Conservation (phyloP, 2,113 vertebrate species). For the Castor canadensis region DNA sequence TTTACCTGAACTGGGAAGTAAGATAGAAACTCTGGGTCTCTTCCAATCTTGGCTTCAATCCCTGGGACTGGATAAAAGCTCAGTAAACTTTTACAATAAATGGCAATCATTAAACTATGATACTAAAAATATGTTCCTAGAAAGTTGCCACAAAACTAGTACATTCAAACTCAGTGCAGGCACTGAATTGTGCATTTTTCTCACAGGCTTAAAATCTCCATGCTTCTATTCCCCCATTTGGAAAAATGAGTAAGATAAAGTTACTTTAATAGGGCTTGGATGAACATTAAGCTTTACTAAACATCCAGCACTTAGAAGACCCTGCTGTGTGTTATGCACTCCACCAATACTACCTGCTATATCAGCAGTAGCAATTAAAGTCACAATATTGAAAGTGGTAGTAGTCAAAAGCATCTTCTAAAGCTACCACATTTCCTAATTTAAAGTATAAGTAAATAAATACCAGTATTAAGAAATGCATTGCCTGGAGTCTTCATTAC, state of each 20-base stretch:
- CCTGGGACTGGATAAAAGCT: neutral
- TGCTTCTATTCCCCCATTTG: neutral
- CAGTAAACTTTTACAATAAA: neutral
- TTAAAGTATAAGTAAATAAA: neutral
- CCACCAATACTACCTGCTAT: neutral
- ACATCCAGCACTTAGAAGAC: neutral
- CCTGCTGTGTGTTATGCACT: neutral
- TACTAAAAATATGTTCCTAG: neutral
- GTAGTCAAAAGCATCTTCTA: neutral
- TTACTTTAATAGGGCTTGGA: neutral
- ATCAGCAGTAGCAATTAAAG: fast-evolving
- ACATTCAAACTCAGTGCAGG: neutral
- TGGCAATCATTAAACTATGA: neutral
- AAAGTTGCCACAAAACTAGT: neutral
- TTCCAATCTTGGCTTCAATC: neutral
- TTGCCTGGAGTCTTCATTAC: neutral
- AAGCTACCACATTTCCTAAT: neutral
- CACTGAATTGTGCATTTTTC: neutral
- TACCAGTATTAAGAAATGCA: neutral
- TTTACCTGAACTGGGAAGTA: neutral
- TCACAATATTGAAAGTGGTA: too few species aligned
- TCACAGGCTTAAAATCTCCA: neutral
- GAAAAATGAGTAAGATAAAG: neutral
- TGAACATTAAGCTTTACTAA: neutral
- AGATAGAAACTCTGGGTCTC: neutral